Percentiles rank a stretch among this genome's conserved stretches.
phyloP scores from a whole-genome alignment of 2,797 vertebrate species.

The Tadarida brasiliensis region DNA sequence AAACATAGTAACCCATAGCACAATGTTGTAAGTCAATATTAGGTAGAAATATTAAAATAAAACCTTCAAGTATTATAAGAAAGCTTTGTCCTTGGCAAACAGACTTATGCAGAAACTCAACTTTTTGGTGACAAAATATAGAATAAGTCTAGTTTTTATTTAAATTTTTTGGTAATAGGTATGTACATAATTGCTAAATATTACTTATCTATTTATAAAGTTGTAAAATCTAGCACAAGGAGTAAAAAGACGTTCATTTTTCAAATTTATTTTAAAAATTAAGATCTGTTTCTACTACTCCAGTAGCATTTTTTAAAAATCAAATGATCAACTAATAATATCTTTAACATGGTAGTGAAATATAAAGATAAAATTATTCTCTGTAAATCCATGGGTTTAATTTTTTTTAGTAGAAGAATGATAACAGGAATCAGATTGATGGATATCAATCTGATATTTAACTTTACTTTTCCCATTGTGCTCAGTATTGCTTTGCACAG shows the following conservation, averaged over 20 bases:
- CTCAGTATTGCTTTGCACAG: not conserved
- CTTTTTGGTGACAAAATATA: not conserved
- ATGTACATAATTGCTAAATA: not conserved
- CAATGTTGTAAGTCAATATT: not conserved
- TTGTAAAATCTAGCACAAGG: not conserved
- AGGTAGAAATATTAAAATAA: constrained; percentile 45
- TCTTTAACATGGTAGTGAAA: constrained; percentile 37
- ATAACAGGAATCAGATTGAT: not conserved
- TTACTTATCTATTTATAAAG: not conserved
- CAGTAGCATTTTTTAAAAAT: not conserved
- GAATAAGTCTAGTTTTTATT: constrained; percentile 38
- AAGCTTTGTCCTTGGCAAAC: not conserved
- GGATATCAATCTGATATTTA: not conserved
- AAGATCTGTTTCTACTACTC: not conserved
- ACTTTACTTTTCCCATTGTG: constrained; percentile 41
- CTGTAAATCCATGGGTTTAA: not conserved
- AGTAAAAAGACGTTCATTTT: not conserved
- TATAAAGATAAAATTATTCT: constrained; percentile 45
- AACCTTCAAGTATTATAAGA: constrained; percentile 14
- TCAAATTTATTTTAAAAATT: constrained; percentile 25
- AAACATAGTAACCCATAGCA: not conserved
- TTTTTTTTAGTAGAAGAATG: not conserved
- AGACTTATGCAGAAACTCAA: not conserved
- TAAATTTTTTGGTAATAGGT: not conserved
- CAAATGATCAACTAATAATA: constrained; percentile 4